Conservation (phyloP, 2,113 vertebrate species). For the Chamaea fasciata region DNA sequence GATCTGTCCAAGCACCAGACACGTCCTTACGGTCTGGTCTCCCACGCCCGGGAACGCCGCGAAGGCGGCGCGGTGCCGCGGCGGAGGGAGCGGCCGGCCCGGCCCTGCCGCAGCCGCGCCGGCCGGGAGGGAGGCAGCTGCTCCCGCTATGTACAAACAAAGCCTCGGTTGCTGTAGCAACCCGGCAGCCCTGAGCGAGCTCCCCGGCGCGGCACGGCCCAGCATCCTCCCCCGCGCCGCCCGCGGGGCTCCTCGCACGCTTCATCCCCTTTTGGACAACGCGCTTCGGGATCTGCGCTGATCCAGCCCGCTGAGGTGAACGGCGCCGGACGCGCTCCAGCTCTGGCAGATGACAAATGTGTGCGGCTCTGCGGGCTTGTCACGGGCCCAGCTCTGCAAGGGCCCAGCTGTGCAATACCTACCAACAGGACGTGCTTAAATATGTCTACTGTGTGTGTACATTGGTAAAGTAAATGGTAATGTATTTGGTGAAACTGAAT, state of each 20-base stretch:
- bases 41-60: accelerated
- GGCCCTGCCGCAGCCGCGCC: not conserved
- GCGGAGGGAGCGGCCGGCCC: not conserved
- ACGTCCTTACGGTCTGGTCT: accelerated
- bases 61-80: not conserved
- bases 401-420: not conserved
- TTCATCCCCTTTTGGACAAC: not conserved
- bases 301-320: not conserved
- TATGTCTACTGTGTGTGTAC: accelerated
- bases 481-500: not conserved
- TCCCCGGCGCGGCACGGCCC: not conserved
- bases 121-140: slow-evolving; percentile 1
- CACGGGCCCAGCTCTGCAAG: not conserved
- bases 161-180: slow-evolving; percentile 67
- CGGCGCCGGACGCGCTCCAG: accelerated
- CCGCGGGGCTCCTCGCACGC: not conserved
- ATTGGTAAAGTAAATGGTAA: not conserved
- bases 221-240: not conserved
- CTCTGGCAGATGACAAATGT: not conserved
- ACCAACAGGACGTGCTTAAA: not conserved
- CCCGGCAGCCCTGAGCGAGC: slow-evolving; percentile 32
- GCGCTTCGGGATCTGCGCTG: not conserved
- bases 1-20: not conserved
- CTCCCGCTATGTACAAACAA: slow-evolving; percentile 65
- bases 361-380: not conserved